A percentile compares a stretch with the other conserved stretches of the same genome.
phyloP scores from a whole-genome alignment of 2,797 vertebrate genomes.

The Enteromius unitaeniatus region DNA sequence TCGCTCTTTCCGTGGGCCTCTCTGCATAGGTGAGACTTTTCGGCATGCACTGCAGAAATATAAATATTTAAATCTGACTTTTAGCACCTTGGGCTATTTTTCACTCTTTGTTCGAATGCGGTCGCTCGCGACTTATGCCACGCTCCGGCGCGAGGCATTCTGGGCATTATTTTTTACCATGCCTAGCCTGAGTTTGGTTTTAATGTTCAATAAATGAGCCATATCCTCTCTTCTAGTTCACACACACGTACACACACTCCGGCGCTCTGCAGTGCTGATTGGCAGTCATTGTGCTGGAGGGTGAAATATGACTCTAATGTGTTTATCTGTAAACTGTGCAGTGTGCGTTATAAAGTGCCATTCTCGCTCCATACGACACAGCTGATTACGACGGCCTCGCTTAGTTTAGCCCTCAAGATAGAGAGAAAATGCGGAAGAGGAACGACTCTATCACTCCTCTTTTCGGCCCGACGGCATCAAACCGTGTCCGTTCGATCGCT shows the following conservation, averaged over 20 bases:
- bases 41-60: slow-evolving; percentile 15
- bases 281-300: slow-evolving; percentile 57
- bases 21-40: slow-evolving; percentile 14
- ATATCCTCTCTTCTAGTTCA: slow-evolving; percentile 59
- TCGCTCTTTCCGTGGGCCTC: background rate
- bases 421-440: slow-evolving; percentile 24
- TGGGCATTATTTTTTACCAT: slow-evolving; percentile 56
- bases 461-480: slow-evolving; percentile 18
- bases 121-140: slow-evolving; percentile 37
- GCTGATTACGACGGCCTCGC: slow-evolving; percentile 27
- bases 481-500: slow-evolving; percentile 43
- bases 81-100: slow-evolving; percentile 54
- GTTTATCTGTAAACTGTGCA: slow-evolving; percentile 56
- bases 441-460: slow-evolving; percentile 39
- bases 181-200: slow-evolving; percentile 55
- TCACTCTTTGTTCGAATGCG: slow-evolving; percentile 31
- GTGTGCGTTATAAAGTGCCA: slow-evolving; percentile 47
- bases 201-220: slow-evolving; percentile 64
- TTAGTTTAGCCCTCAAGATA: slow-evolving; percentile 42
- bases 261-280: slow-evolving; percentile 51
- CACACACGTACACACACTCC: slow-evolving; percentile 23
- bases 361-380: slow-evolving; percentile 47
- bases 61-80: slow-evolving; percentile 52
- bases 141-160: slow-evolving; percentile 32
- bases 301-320: slow-evolving; percentile 59